Base-by-base conservation (phyloP, 2,888 invertebrate genomes). In the Sepioteuthis lessoniana region DNA sequence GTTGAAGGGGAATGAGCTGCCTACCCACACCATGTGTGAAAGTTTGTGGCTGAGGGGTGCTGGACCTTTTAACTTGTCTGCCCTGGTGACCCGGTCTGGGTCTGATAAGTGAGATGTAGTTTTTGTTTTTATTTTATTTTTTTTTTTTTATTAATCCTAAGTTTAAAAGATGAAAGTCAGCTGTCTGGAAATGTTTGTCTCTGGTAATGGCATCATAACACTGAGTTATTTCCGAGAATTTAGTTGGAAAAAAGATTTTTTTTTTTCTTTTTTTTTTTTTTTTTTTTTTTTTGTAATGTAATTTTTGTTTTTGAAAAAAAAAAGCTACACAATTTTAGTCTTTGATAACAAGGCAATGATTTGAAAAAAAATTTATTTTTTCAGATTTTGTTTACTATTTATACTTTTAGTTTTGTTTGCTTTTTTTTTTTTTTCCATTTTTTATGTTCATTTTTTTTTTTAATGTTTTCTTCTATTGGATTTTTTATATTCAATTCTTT, bases 21-120 rank as follows among this genome's bases (percentile, higher is more conserved):
- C 60, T 60, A 28, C 60, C 60, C 60, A 60, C 31, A 31, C 60
- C 60, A 2, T 60, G 28, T 28, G 35, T 76, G 76, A 35, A 76
- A 76, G 76, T n/a, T 76, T 76, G n/a, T 76, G 76, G 76, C 76
- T n/a, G n/a, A 35, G 76, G 76, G n/a, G n/a, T 76, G n/a, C n/a
- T n/a, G 76, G 76, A 35, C 76, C 76, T 25, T 76, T 76, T 76
- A 76, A 76, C 76, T n/a, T 76, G 76, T 76, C 76, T 76, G 76
- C 76, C 76, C 76, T n/a, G n/a, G 25, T 76, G n/a, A 76, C 76
- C 16, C n/a, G 76, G 76, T 76, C 76, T 76, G 76, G n/a, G 13
- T 16, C 19, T 76, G n/a, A 76, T 76, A 76, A 76, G 76, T 76
- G 76, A 55, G 55, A 25, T 55, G 42, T 42, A 42, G 3, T 42